These are phyloP conservation scores for Pardalotus punctatus DNA, from an alignment of 2,113 vertebrate species.

Conservation along the genomic window DNA sequence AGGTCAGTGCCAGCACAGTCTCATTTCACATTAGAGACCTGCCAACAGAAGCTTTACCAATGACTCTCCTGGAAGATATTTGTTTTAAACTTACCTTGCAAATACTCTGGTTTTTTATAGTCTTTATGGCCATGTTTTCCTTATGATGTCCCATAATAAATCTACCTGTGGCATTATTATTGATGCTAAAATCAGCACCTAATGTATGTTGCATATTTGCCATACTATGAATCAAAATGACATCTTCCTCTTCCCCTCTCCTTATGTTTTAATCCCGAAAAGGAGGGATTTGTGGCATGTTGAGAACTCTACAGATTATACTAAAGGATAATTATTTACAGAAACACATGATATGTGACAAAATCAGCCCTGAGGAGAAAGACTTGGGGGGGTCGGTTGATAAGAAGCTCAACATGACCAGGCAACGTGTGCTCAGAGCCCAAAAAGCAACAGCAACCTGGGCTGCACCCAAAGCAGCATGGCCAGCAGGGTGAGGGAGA, in stretches of 20 bases:
- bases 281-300: not conserved
- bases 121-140: not conserved
- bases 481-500: not conserved
- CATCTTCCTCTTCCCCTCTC: not conserved
- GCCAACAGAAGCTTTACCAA: not conserved
- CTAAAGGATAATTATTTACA: not conserved
- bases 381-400: not conserved
- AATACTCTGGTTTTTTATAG: not conserved
- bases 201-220: not conserved
- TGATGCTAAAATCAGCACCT: constrained; percentile 52
- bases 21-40: not conserved
- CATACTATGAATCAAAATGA: constrained; percentile 48
- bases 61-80: not conserved
- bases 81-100: not conserved
- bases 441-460: not conserved
- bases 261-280: constrained; percentile 17
- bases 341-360: not conserved
- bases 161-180: constrained; percentile 32
- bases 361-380: not conserved
- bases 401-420: not conserved
- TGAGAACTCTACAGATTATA: not conserved
- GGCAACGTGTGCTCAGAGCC: rapidly evolving
- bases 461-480: not conserved
- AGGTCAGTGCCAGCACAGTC: not conserved
- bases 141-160: not conserved